phyloP scores from a whole-genome alignment of 2,797 vertebrate species.

The Melanotaenia nigrans region DNA sequence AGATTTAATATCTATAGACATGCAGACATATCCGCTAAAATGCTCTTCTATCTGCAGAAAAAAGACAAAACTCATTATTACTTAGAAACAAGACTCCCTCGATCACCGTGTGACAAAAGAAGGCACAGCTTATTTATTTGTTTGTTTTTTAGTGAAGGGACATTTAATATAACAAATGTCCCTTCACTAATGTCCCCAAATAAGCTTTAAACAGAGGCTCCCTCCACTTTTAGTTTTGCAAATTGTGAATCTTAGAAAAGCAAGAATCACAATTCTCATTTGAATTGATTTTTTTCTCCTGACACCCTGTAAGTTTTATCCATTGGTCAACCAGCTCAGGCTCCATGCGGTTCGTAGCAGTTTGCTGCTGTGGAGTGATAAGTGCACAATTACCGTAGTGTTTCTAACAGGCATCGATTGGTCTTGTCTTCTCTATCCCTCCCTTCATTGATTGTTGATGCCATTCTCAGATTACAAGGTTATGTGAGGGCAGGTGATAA shows the following conservation, averaged over 20 bases:
- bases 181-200: no score
- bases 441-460: slow-evolving; percentile 79
- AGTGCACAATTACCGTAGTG: slow-evolving; percentile 70
- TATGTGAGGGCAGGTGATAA: slow-evolving; percentile 68
- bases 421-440: slow-evolving; percentile 73
- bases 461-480: slow-evolving; percentile 72
- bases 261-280: neutral
- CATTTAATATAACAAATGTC: no score
- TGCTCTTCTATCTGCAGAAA: neutral
- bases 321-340: slow-evolving; percentile 43
- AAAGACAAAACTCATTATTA: neutral
- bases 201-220: no score
- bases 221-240: neutral
- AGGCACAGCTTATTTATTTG: no score
- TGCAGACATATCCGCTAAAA: neutral
- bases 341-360: slow-evolving; percentile 59
- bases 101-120: no score
- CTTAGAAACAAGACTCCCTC: no score
- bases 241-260: neutral
- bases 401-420: slow-evolving; percentile 78
- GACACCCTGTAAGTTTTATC: slow-evolving; percentile 25
- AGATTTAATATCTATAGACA: neutral
- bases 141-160: no score
- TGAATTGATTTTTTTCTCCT: neutral
- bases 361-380: slow-evolving; percentile 69